These are phyloP conservation scores for Bos indicus DNA, from an alignment of 2,113 vertebrate species.

Conservation along the genomic window DNA sequence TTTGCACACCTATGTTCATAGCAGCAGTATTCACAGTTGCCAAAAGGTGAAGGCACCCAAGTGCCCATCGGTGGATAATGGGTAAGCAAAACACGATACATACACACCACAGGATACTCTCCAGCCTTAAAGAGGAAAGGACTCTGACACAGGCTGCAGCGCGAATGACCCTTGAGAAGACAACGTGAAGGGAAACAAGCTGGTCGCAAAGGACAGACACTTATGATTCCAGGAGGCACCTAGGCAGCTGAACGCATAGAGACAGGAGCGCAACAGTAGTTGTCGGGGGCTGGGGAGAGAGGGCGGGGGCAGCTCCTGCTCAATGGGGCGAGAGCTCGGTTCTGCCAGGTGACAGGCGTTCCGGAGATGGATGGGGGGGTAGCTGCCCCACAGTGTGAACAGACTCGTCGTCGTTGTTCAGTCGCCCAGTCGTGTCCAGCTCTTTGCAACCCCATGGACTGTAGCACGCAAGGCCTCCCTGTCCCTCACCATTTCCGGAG, in stretches of 20 bases:
- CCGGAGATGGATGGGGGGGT: neutral
- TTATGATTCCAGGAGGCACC: neutral
- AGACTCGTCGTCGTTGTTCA: neutral
- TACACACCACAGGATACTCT: neutral
- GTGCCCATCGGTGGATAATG: rapidly evolving
- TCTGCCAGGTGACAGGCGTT: too few species aligned
- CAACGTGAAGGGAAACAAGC: neutral
- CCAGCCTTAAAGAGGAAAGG: neutral
- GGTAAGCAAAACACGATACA: neutral
- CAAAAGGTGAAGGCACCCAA: neutral
- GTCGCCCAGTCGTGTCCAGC: neutral
- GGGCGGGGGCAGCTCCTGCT: neutral
- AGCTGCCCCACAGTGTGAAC: too few species aligned
- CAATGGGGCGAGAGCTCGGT: rapidly evolving
- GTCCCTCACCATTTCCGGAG: neutral
- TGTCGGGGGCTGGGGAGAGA: neutral
- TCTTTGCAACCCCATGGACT: neutral
- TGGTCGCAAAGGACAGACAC: neutral
- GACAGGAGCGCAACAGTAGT: neutral
- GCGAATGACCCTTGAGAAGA: neutral
- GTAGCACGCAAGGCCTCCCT: neutral
- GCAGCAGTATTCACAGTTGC: neutral
- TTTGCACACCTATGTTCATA: neutral
- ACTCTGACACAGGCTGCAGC: neutral
- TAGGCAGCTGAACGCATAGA: neutral